A percentile compares a stretch with the other conserved stretches of the same genome.
Conservation (phyloP, 2,113 vertebrate genomes). For the Geothlypis trichas region DNA sequence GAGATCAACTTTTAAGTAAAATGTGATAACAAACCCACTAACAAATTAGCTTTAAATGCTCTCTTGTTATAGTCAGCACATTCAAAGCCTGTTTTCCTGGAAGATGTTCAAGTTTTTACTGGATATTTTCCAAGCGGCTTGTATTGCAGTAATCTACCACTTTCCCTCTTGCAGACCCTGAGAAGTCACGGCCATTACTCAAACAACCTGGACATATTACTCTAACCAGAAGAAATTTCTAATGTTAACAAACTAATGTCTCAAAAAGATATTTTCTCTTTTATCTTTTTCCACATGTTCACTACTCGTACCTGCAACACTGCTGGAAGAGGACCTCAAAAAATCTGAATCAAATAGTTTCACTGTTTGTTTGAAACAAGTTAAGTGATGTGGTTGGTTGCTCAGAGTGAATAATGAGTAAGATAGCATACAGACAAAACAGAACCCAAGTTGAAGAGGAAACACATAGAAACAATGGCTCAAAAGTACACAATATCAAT, state of each 20-base stretch:
- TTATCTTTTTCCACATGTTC: background rate
- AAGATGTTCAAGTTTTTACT: constrained; percentile 46
- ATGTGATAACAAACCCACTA: constrained; percentile 42
- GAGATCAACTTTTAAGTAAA: constrained; percentile 49
- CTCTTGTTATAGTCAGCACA: constrained; percentile 55
- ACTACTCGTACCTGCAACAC: background rate
- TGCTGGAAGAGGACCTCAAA: background rate
- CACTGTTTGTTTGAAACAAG: background rate
- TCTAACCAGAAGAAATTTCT: background rate
- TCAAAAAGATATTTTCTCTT: background rate
- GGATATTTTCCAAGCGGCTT: constrained; percentile 37
- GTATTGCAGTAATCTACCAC: constrained; percentile 5
- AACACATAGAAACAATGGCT: background rate
- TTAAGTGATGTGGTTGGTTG: background rate
- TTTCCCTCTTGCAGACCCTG: background rate
- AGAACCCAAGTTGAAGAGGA: background rate
- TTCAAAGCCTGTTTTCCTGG: constrained; percentile 44
- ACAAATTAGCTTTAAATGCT: constrained; percentile 54
- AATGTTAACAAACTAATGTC: constrained; percentile 8
- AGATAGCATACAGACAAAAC: background rate
- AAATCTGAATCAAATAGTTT: background rate
- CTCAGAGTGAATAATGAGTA: background rate
- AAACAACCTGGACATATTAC: background rate
- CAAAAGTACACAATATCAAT: background rate
- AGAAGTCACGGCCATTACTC: constrained; percentile 15